phyloP scores from a whole-genome alignment of 1,140 invertebrate species.

The Euura saliciscinereae region DNA sequence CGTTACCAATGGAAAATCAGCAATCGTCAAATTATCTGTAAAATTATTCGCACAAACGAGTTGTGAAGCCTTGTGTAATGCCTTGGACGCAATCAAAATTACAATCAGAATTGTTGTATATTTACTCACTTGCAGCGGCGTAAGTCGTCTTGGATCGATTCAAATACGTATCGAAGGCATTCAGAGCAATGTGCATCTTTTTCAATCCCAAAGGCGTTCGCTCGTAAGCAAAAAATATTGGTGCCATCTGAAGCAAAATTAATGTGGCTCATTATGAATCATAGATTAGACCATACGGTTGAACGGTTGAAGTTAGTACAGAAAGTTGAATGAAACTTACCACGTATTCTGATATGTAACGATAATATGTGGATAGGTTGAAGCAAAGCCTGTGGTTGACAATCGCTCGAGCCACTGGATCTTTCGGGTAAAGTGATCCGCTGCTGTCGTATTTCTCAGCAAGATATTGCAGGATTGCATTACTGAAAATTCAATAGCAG shows the following conservation, averaged over 20 bases:
- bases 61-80: not conserved
- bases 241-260: slow-evolving; percentile 62
- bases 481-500: slow-evolving; percentile 52
- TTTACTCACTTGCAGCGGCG: slow-evolving; percentile 63
- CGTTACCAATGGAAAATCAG: slow-evolving; percentile 73
- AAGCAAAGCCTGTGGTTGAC: slow-evolving; percentile 80
- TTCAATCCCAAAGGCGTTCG: slow-evolving; percentile 68
- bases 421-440: slow-evolving; percentile 71
- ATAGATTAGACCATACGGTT: slow-evolving; percentile 17
- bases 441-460: slow-evolving; percentile 73
- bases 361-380: slow-evolving; percentile 77
- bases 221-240: slow-evolving; percentile 76
- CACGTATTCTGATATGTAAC: slow-evolving; percentile 68
- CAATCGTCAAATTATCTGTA: slow-evolving; percentile 72
- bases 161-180: slow-evolving; percentile 73
- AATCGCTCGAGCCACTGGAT: slow-evolving; percentile 68
- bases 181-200: slow-evolving; percentile 69
- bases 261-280: not conserved
- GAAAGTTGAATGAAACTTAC: slow-evolving; percentile 55
- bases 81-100: slow-evolving; percentile 18
- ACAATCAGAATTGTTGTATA: slow-evolving; percentile 17
- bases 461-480: slow-evolving; percentile 79
- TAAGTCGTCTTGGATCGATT: slow-evolving; percentile 65
- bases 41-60: slow-evolving; percentile 13
- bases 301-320: slow-evolving; percentile 17